These are phyloP conservation scores for Anabacerthia variegaticeps DNA, from an alignment of 2,797 vertebrate genomes.

Conservation along the genomic window DNA sequence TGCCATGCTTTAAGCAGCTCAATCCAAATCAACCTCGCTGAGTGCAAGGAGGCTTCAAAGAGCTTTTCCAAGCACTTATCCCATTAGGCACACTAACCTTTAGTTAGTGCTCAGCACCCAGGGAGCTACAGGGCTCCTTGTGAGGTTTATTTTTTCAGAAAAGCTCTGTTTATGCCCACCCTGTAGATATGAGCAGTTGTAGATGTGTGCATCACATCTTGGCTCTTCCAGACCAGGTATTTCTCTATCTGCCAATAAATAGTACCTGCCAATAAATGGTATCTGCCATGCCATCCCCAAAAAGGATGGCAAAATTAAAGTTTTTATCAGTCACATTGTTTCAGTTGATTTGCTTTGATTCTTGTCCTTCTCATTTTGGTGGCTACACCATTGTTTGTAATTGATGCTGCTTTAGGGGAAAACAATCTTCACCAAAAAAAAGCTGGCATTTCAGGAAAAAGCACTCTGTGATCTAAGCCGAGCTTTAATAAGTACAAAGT, in stretches of 20 bases:
- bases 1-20: neutral
- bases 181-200: neutral
- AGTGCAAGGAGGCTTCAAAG: neutral
- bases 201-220: neutral
- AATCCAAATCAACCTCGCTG: neutral
- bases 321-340: slow-evolving; percentile 47
- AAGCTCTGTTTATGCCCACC: neutral
- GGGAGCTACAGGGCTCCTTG: neutral
- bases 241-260: neutral
- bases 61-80: neutral
- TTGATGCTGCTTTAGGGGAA: slow-evolving; percentile 41
- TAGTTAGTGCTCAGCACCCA: neutral
- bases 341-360: slow-evolving; percentile 28
- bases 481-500: slow-evolving; percentile 66
- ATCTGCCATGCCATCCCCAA: neutral
- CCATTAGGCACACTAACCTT: neutral
- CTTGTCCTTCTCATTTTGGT: slow-evolving; percentile 2
- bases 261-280: neutral
- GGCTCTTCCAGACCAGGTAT: neutral
- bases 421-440: slow-evolving; percentile 38
- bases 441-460: slow-evolving; percentile 32
- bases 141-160: neutral
- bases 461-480: slow-evolving; percentile 9
- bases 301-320: neutral
- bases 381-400: slow-evolving; percentile 60